Evolutionary conservation across 2,888 invertebrate genomes (phyloP), one percentile per base, ranked within the genome.

Genomic region (Pyralis farinalis): DNA sequence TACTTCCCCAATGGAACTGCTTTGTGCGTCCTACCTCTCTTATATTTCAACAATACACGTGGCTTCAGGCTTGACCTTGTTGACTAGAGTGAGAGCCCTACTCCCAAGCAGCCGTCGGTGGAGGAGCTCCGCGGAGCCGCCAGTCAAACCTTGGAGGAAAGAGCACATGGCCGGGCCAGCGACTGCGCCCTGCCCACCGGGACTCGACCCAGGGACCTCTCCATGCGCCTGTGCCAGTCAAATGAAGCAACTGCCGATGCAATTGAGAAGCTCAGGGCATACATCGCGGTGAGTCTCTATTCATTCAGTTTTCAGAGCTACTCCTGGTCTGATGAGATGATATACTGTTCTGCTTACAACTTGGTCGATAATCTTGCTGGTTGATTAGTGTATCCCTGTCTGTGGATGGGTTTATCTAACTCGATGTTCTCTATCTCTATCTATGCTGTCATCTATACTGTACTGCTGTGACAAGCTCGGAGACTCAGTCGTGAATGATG

Each of bases 31-130:
- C n/a, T n/a, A n/a, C n/a, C n/a, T n/a, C n/a, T n/a, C n/a, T n/a
- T n/a, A n/a, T n/a, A n/a, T n/a, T n/a, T n/a, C n/a, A n/a, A n/a
- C n/a, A n/a, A n/a, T n/a, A n/a, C n/a, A n/a, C n/a, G 9, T 53
- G 58, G 50, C 67, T 68, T 70, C 69, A 82, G 80, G 68, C 55
- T 43, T 55, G 47, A 40, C 49, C 46, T 75, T 83, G 63, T 68
- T 63, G 49, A 70, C 81, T 84, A 86, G 84, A 86, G 85, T 82
- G 82, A 58, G 58, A 67, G 65, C 63, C 49, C 55, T 27, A 42
- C 54, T 43, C 49, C 60, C 7, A 68, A 68, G 49, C 38, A 47
- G 9, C 8, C 42, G 33, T 53, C 65, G 27, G 47, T 65, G 55
- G 25, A 54, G 62, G 55, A 63, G 47, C 53, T 67, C 63, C 47